phyloP scores from a whole-genome alignment of 2,113 vertebrate species.

The Pterocles gutturalis region DNA sequence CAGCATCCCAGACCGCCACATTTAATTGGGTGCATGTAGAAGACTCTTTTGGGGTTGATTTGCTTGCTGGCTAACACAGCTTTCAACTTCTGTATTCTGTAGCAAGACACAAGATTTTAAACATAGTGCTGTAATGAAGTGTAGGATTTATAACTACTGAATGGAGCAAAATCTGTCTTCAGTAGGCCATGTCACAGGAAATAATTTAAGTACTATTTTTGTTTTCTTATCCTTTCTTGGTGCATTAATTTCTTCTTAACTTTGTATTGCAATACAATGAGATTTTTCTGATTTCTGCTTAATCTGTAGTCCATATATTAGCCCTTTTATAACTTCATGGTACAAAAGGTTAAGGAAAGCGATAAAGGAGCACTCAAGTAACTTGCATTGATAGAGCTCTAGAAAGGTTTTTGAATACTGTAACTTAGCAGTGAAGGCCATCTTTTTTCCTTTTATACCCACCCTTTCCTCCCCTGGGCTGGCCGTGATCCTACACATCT shows the following conservation, averaged over 20 bases:
- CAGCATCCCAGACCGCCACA: background rate
- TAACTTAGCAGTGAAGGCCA: background rate
- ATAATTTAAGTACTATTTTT: background rate
- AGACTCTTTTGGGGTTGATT: background rate
- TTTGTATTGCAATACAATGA: background rate
- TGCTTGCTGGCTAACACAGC: background rate
- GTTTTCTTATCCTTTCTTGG: background rate
- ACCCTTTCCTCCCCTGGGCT: background rate
- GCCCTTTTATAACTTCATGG: background rate
- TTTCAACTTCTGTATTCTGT: background rate
- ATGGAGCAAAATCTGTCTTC: background rate
- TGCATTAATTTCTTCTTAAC: background rate
- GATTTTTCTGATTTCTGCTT: background rate
- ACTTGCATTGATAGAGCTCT: background rate
- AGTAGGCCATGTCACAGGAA: background rate
- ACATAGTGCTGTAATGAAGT: background rate
- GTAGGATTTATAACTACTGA: background rate
- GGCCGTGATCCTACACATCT: background rate
- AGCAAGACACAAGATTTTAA: background rate
- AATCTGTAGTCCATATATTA: background rate
- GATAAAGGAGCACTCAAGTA: background rate
- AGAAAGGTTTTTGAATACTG: background rate
- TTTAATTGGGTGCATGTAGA: background rate
- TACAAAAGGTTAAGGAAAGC: background rate
- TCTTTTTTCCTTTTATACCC: background rate